Percentiles rank a stretch among this genome's conserved stretches.
Conservation (phyloP, 2,113 vertebrate species). For the Acanthochromis polyacanthus region DNA sequence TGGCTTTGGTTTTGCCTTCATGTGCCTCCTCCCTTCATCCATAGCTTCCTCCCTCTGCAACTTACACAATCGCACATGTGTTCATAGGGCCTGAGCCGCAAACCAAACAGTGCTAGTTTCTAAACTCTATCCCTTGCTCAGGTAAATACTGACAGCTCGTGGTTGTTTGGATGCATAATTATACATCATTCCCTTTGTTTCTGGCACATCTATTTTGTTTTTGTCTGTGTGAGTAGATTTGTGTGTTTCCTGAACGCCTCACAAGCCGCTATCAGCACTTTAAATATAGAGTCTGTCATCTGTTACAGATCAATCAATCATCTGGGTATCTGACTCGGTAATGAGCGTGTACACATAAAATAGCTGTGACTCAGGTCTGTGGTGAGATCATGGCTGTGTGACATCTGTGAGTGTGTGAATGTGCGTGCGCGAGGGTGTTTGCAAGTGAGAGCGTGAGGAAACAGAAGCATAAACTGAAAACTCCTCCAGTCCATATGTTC, state of each 20-base stretch:
- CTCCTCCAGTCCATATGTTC: slow-evolving; percentile 51
- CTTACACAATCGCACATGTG: slow-evolving; percentile 36
- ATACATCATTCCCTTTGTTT: slow-evolving; percentile 13
- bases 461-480: slow-evolving; percentile 69
- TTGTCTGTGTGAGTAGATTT: slow-evolving; percentile 2
- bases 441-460: slow-evolving; percentile 53
- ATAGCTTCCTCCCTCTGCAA: slow-evolving; percentile 36
- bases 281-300: slow-evolving; percentile 31
- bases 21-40: slow-evolving; percentile 33
- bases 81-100: slow-evolving; percentile 26
- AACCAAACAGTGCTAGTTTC: slow-evolving; percentile 18
- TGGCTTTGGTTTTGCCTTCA: slow-evolving; percentile 41
- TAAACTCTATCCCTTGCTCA: slow-evolving; percentile 15
- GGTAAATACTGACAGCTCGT: slow-evolving; percentile 3
- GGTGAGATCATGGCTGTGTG: slow-evolving; percentile 60
- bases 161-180: slow-evolving; percentile 22
- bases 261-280: slow-evolving; percentile 32
- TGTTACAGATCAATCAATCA: slow-evolving; percentile 46
- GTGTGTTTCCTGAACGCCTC: not conserved
- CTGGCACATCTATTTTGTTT: not conserved
- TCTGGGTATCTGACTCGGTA: slow-evolving; percentile 20
- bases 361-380: slow-evolving; percentile 51
- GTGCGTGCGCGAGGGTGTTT: slow-evolving; percentile 28
- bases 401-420: slow-evolving; percentile 38
- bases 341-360: slow-evolving; percentile 41